Base-by-base conservation (phyloP, 2,888 invertebrate genomes). In the Xestia rhomboidea region DNA sequence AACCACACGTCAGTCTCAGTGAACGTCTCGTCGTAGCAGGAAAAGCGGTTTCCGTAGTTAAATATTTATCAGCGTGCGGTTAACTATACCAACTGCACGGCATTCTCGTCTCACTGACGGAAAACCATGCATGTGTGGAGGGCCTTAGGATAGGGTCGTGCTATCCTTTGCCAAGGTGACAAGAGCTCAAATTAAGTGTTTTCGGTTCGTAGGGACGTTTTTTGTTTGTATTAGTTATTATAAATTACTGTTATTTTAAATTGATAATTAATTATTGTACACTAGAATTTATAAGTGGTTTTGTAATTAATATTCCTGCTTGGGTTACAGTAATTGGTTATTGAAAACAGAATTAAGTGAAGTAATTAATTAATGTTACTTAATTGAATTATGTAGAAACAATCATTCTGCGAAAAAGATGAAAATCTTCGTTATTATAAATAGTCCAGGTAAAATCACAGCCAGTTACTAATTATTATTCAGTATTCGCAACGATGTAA, bases 281-380 rank as follows among this genome's bases (percentile, higher is more conserved):
- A 24, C 1, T 54, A 24, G 3, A 27, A 27, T 54, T 68, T 44
- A 21, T 54, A 73, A 13, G 49, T 18, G 8, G 10, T 51, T 78
- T 76, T 54, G 30, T 24, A 54, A 51, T 41, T 18, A 78, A 78
- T 51, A 51, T 51, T 41, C 18, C 15, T 27, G 2, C 41, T 34
- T 77, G 7, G 15, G 11, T 46, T 4, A 77, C 4, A n/a, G 30
- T 51, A 21, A 11, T 78, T 44, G n/a, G 11, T 78, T 51, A 34
- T 78, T 54, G 27, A 51, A 76, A 62, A 79, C 11, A n/a, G 7
- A 18, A 15, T 21, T n/a, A 41, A 21, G 34, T 15, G 0, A 30
- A 60, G 6, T 30, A 24, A 27, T 34, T 21, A 34, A n/a, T 13
- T 38, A 24, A 8, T 27, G 7, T 75, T 10, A 21, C 11, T 18